Evolutionary conservation across 2,113 vertebrate genomes (phyloP), one percentile per base, ranked within the genome.

Genomic region (Stictonetta naevosa): DNA sequence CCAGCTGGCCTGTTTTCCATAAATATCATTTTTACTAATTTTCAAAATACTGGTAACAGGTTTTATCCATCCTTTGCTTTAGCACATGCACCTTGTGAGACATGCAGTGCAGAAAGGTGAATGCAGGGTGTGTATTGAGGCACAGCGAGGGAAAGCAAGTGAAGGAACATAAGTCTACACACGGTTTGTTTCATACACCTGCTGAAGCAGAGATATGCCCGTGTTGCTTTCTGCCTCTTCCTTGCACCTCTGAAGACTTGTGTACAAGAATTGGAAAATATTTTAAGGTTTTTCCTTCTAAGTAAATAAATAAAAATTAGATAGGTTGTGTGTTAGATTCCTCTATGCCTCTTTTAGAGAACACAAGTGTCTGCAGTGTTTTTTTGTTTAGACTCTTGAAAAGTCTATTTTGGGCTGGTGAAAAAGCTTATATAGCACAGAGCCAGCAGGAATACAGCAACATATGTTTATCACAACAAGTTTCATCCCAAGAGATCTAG

Each of bases 321-420:
- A 28, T 60, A 86, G n/a, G 50, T 90, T 77, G 50, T 34, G 17
- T 25, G 21, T 68, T 59, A 44, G n/a, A 69, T 64, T 22, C 52
- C 55, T 86, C 77, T 86, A 66, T 50, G 68, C 23, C 76, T 92
- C 44, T 60, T 64, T 66, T 13, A 63, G 40, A 81, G 72, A 74
- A 95, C n/a, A 80, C 34, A 86, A 77, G 46, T 50, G 28, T 81
- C 73, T 92, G 73, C 48, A 90, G 78, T 52, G 13, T 46, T 83
- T 77, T 83, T 38, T 88, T 94, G 56, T 83, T 94, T 68, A 74
- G 34, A 46, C 25, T 77, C 16, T 38, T 17, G 22, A 86, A 80
- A 48, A 75, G 64, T 7, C 75, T 96, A 34, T 80, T 92, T 88
- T 88, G 26, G 60, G 78, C 44, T 87, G 31, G 42, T 88, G 77